Evolutionary conservation across 2,113 vertebrate genomes (phyloP).

Genomic region (Brachypteracias leptosomus): DNA sequence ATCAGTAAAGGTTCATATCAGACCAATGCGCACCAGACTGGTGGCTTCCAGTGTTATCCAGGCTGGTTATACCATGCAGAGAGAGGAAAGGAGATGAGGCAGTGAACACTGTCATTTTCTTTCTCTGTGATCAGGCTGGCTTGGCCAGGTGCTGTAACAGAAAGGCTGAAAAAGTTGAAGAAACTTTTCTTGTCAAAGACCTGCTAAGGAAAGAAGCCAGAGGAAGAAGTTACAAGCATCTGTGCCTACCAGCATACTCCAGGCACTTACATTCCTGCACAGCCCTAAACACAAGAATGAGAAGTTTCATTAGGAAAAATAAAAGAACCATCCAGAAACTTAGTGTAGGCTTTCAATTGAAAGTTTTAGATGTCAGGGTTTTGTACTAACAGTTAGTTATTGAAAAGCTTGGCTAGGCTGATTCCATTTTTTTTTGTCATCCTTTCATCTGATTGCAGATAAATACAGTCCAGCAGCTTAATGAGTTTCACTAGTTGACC

Average conservation of each 20-base stretch:
- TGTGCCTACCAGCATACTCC: not conserved
- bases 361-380: not conserved
- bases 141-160: slow-evolving; percentile 2
- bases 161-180: slow-evolving; percentile 13
- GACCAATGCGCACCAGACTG: slow-evolving; percentile 7
- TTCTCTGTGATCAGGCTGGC: not conserved
- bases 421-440: not conserved
- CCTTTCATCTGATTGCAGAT: not conserved
- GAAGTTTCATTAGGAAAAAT: not conserved
- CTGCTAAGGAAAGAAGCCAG: not conserved
- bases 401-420: not conserved
- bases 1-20: slow-evolving; percentile 49
- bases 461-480: not conserved
- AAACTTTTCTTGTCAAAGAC: slow-evolving; percentile 21
- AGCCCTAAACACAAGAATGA: not conserved
- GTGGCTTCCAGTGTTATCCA: slow-evolving; percentile 29
- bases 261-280: not conserved
- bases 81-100: slow-evolving; percentile 37
- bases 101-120: not conserved
- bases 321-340: not conserved
- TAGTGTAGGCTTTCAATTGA: not conserved
- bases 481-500: not conserved
- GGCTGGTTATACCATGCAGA: slow-evolving; percentile 25
- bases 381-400: not conserved
- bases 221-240: not conserved